A percentile compares a stretch with the other conserved stretches of the same genome.
Conservation (phyloP, 2,888 invertebrate genomes). For the Caenorhabditis virilis region DNA sequence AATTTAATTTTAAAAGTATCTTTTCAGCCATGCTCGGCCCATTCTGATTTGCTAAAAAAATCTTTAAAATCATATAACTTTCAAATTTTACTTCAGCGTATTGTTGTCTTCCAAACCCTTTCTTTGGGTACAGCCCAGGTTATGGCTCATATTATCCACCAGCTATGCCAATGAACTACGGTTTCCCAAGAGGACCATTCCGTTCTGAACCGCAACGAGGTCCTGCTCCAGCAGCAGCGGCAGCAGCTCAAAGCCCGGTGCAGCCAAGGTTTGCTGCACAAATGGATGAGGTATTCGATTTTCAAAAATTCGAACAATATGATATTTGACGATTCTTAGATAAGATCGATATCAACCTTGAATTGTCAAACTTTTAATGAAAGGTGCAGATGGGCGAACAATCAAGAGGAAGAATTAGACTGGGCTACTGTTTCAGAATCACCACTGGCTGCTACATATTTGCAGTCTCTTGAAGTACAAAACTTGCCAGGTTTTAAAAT, state of each 20-base stretch:
- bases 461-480: conserved; percentile 36
- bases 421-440: conserved; percentile 42
- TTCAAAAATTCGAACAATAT: conserved; percentile 1
- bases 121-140: conserved; percentile 43
- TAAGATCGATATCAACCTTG: conserved; percentile 27
- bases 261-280: conserved; percentile 43
- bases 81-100: conserved; percentile 10
- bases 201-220: conserved; percentile 46
- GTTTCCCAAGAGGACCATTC: conserved; percentile 50
- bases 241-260: conserved; percentile 27
- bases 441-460: conserved; percentile 37
- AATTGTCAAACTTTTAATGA: conserved; percentile 46
- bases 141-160: conserved; percentile 37
- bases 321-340: conserved; percentile 9
- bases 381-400: conserved; percentile 56
- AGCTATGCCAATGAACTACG: conserved; percentile 14
- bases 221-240: conserved; percentile 25
- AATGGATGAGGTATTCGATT: conserved; percentile 35
- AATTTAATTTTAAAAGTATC: no score
- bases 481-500: conserved; percentile 38
- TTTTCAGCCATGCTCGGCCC: no score
- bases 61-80: conserved; percentile 1
- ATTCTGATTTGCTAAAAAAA: no score
- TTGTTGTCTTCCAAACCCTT: conserved; percentile 43
- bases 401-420: conserved; percentile 56